Base-by-base conservation (phyloP, 2,888 invertebrate species). In the Geotrupes spiniger region DNA sequence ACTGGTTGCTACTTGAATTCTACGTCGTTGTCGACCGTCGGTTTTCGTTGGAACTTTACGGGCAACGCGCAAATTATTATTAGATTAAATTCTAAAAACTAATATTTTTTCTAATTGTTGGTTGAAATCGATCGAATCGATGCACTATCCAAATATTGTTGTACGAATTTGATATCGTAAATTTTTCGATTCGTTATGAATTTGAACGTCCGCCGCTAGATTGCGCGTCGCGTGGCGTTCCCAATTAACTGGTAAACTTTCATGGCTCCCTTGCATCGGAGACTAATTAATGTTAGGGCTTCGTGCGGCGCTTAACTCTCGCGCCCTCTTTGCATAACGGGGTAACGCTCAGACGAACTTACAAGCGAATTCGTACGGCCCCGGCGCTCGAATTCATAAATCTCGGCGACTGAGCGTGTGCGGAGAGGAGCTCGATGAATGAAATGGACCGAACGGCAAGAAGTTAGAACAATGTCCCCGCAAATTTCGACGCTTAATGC, bases 221-320 rank as follows among this genome's bases (percentile, higher is more conserved):
- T n/a, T n/a, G n/a, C 21, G 6, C 21, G 4, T 21, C 21, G 21
- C 21, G 53, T 63, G 62, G 64, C 63, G 68, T 64, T 66, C 68
- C 72, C 73, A 73, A 74, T 74, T 74, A 74, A 73, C 74, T 74
- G 72, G 73, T 72, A 74, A 74, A 74, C 72, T 74, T 73, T 71
- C 72, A 70, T 68, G 69, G 66, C 68, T 70, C 71, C 69, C 70
- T 63, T 62, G 68, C 70, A 69, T 68, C 66, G 69, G 69, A 70
- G 66, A 64, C 72, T 73, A 73, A 73, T 73, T 73, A 72, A 72
- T 70, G 70, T 66, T 56, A 57, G 56, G 58, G 53, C 56, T 54
- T 54, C 54, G 50, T 42, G 52, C 51, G 53, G 53, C 58, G 58
- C 57, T 58, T 58, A 59, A 59, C 58, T 56, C 51, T 54, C 54